Evolutionary conservation across 2,797 vertebrate genomes (phyloP), one percentile per base, ranked within the genome.

Genomic region (Synanceia verrucosa): DNA sequence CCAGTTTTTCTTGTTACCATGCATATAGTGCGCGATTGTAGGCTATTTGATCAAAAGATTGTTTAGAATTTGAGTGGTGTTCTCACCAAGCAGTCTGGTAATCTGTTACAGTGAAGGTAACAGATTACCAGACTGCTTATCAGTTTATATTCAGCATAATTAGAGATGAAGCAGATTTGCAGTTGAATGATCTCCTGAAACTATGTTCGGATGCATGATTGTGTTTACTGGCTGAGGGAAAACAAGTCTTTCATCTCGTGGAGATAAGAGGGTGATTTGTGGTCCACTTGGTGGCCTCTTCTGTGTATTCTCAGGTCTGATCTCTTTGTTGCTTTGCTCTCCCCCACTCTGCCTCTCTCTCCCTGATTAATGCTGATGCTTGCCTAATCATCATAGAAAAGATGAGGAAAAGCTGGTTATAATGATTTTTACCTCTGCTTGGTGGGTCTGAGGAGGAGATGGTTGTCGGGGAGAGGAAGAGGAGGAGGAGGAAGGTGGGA

Each of bases 261-360:
- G 46, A 90, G 87, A 91, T 91, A 92, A 90, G 86, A 76, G 78
- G 68, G 58, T 86, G 81, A 86, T 90, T 89, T 91, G 85, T 83
- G 76, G 78, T 84, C 66, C 78, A 73, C 78, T 89, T 78, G 71
- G 81, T 74, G 82, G 84, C 60, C 78, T 79, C 78, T 70, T 77
- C 75, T 81, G 75, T 76, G 78, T 80, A 73, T 81, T 86, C 76
- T 83, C 79, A 85, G 78, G 65, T 84, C 78, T 74, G 74, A 79
- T 78, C 68, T 85, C 72, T 74, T 74, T 82, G 83, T 84, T 81
- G 62, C 70, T 43, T 74, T 64, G 53, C 69, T 61, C 50, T 66
- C 61, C 69, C 62, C 65, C 44, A 24, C 53, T 39, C 64, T 23
- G 69, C 26, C 66, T 48, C 46, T 67, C 50, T 11, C 21, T 12